phyloP scores from a whole-genome alignment of 2,888 invertebrate genomes.

The Alitta virens region DNA sequence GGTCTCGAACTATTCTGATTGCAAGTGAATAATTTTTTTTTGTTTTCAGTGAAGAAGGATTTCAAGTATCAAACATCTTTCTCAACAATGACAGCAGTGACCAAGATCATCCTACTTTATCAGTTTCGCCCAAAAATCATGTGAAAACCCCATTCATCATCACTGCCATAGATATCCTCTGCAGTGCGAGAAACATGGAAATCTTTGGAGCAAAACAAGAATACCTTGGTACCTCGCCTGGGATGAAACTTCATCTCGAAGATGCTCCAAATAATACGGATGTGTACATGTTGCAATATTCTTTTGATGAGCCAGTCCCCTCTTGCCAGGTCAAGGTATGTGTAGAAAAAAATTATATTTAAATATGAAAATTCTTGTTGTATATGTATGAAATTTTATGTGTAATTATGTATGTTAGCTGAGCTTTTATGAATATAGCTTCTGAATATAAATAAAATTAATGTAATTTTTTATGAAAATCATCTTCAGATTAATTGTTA shows the following conservation, averaged over 20 bases:
- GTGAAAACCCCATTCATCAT: background rate
- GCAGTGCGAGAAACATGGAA: conserved; percentile 9
- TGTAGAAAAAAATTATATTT: background rate
- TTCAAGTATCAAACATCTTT: too few relatives aligned
- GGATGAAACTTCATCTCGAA: background rate
- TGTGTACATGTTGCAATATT: conserved; percentile 7
- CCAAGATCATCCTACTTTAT: too few relatives aligned
- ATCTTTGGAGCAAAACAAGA: background rate
- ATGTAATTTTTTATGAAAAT: too few relatives aligned
- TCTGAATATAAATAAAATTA: too few relatives aligned
- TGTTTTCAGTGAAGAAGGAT: too few relatives aligned
- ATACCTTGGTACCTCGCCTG: background rate
- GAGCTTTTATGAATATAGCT: too few relatives aligned
- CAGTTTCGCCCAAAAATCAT: too few relatives aligned
- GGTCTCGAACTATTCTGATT: too few relatives aligned
- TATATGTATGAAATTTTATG: background rate
- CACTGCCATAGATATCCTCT: conserved; percentile 8
- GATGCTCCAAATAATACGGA: background rate
- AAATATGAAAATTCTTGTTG: background rate
- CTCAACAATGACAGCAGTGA: too few relatives aligned
- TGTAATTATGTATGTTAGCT: background rate
- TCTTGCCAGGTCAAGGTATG: background rate
- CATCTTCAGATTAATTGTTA: too few relatives aligned
- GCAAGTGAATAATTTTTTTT: too few relatives aligned
- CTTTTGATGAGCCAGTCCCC: conserved; percentile 7